phyloP scores from a whole-genome alignment of 30 jellyfish, hydroid and myxozoan species.

The Turritopsis dohrnii region DNA sequence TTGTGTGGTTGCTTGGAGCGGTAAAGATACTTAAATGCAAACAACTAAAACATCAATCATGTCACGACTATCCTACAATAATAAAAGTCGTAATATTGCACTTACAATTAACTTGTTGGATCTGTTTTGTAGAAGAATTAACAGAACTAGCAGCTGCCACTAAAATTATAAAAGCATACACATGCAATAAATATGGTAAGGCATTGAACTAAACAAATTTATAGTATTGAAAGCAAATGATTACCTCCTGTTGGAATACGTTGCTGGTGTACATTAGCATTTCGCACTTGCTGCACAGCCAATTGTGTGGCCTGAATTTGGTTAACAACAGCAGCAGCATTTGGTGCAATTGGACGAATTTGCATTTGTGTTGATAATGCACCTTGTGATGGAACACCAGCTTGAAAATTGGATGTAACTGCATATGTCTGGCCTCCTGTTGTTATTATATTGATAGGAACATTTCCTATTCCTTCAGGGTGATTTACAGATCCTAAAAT shows the following conservation, averaged over 20 bases:
- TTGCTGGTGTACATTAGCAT: conserved; percentile 14
- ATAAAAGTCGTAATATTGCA: not conserved
- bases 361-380: conserved; percentile 20
- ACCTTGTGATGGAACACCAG: conserved; percentile 26
- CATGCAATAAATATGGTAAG: not conserved
- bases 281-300: conserved; percentile 27
- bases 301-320: conserved; percentile 20
- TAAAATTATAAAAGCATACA: not conserved
- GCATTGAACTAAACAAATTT: not conserved
- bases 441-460: conserved; percentile 35
- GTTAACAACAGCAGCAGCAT: conserved; percentile 37
- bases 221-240: not conserved
- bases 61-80: not conserved
- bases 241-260: conserved; percentile 15
- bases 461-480: conserved; percentile 36
- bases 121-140: not conserved
- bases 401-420: conserved; percentile 26
- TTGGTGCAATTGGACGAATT: conserved; percentile 39
- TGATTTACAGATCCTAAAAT: conserved; percentile 16
- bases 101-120: conserved; percentile 26
- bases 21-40: conserved; percentile 17
- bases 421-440: conserved; percentile 42
- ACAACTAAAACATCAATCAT: not conserved
- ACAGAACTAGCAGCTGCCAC: conserved; percentile 11
- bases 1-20: conserved; percentile 21